Evolutionary conservation across 2,113 vertebrate species (phyloP).

Genomic region (Falco punctatus): DNA sequence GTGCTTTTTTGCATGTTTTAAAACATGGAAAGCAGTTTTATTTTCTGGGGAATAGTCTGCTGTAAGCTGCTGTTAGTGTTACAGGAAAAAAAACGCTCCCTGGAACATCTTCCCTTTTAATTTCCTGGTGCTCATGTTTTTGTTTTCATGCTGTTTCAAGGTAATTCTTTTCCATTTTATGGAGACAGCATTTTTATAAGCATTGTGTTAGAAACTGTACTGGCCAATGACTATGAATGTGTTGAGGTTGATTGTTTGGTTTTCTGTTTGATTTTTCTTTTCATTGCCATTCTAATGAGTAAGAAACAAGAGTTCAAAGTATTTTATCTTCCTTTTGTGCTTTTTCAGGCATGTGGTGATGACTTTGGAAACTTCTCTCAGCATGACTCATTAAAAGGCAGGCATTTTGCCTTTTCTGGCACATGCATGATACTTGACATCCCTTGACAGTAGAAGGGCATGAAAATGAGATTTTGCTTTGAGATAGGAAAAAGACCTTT

Average conservation of each 20-base stretch:
- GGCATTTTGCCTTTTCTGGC: background rate
- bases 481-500: background rate
- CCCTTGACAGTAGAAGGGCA: background rate
- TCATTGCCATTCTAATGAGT: background rate
- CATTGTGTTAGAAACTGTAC: background rate
- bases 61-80: background rate
- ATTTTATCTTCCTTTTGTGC: background rate
- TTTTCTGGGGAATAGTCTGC: background rate
- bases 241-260: background rate
- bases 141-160: background rate
- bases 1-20: background rate
- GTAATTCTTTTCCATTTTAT: background rate
- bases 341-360: background rate
- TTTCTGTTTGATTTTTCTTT: background rate
- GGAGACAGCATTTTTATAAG: background rate
- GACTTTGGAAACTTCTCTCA: background rate
- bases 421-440: background rate
- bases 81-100: background rate
- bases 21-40: background rate
- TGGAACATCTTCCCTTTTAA: background rate
- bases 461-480: background rate
- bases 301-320: background rate
- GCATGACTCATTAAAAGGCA: background rate
- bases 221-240: no score
- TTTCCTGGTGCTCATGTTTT: background rate